A percentile compares a stretch with the other conserved stretches of the same genome.
phyloP scores from a whole-genome alignment of 2,888 invertebrate species.

The Imbricaverruca yamaguchii region DNA sequence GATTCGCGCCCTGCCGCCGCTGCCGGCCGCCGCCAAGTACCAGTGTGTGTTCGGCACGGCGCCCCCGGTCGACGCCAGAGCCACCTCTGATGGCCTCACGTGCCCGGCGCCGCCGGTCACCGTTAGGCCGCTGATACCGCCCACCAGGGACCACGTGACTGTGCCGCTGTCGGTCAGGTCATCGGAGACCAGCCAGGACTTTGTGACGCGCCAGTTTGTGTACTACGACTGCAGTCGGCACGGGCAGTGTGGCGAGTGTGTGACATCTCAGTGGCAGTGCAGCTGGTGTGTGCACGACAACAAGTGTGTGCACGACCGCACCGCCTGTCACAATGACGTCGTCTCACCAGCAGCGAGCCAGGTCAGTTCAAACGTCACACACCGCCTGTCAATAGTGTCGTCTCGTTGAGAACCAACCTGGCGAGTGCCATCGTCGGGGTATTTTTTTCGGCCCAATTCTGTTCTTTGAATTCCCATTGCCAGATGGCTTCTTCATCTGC shows the following conservation, averaged over 20 bases:
- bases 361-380: not conserved
- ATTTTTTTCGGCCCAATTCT: too few species aligned
- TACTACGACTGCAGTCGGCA: slow-evolving; percentile 81
- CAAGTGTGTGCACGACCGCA: slow-evolving; percentile 81
- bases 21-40: slow-evolving; percentile 81
- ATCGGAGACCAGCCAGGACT: slow-evolving; percentile 90
- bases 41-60: slow-evolving; percentile 86
- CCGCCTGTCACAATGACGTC: slow-evolving; percentile 66
- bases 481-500: too few species aligned
- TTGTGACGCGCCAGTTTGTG: slow-evolving; percentile 84
- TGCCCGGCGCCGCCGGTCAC: slow-evolving; percentile 64
- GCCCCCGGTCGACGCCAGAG: slow-evolving; percentile 79
- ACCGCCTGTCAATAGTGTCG: too few species aligned
- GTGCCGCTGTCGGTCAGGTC: slow-evolving; percentile 83
- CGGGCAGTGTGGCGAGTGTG: slow-evolving; percentile 69
- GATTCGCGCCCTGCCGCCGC: slow-evolving; percentile 58
- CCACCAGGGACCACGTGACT: slow-evolving; percentile 61
- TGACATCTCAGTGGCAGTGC: slow-evolving; percentile 88
- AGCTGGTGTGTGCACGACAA: slow-evolving; percentile 98
- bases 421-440: too few species aligned
- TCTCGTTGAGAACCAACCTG: too few species aligned
- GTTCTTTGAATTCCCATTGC: too few species aligned
- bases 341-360: slow-evolving; percentile 49
- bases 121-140: slow-evolving; percentile 66
- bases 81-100: slow-evolving; percentile 71